Evolutionary conservation across 2,113 vertebrate species (phyloP).

Genomic region (Psilopogon haemacephalus): DNA sequence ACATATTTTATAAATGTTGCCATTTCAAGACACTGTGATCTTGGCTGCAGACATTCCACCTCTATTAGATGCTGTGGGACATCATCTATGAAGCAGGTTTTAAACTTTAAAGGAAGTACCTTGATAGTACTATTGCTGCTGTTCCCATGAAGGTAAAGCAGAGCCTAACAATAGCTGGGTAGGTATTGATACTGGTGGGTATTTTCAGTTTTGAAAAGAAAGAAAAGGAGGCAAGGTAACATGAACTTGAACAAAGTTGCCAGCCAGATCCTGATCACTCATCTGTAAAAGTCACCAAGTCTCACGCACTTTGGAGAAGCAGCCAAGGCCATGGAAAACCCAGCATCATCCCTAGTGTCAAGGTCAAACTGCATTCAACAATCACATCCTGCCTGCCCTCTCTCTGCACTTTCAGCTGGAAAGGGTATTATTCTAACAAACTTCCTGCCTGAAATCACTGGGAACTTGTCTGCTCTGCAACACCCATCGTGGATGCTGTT

Average conservation of each 20-base stretch:
- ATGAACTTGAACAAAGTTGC: background rate
- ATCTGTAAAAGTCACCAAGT: background rate
- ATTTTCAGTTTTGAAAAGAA: background rate
- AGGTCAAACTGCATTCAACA: conserved; percentile 42
- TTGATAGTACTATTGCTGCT: background rate
- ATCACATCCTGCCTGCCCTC: conserved; percentile 52
- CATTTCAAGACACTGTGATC: background rate
- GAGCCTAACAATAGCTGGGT: background rate
- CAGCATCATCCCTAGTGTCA: background rate
- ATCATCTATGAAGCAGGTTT: background rate
- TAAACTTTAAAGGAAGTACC: background rate
- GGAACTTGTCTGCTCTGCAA: background rate
- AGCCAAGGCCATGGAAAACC: background rate
- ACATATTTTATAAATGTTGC: background rate
- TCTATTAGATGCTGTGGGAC: background rate
- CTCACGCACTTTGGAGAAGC: conserved; percentile 1
- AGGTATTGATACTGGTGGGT: background rate
- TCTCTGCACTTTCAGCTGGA: conserved; percentile 2
- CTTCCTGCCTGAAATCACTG: background rate
- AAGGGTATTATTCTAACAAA: background rate
- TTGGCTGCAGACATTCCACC: background rate
- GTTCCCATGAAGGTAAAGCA: background rate
- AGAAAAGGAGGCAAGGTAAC: background rate
- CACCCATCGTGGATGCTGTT: background rate
- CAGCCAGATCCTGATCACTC: background rate